Evolutionary conservation across 2,888 invertebrate species (phyloP).

Genomic region (Leptopilina syphax): DNA sequence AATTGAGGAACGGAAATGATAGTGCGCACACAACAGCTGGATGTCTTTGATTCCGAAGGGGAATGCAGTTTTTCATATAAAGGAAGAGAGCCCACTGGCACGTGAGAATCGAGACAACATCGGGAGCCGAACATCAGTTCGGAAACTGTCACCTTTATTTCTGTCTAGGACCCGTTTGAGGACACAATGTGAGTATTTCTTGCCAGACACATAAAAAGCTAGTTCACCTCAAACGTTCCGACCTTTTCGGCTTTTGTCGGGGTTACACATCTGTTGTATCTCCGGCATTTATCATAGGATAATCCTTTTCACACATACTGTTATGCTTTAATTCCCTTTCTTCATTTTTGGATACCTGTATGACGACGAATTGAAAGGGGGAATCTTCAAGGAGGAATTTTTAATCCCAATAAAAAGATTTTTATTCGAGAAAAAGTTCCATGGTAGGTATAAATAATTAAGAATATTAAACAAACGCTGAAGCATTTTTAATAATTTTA

Average conservation of each 20-base stretch:
- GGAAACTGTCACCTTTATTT: conserved; percentile 38
- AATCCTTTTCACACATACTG: conserved; percentile 68
- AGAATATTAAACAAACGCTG: background rate
- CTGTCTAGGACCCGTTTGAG: background rate
- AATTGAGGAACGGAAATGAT: conserved; percentile 25
- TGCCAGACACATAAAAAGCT: conserved; percentile 39
- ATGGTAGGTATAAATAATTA: background rate
- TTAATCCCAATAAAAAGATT: background rate
- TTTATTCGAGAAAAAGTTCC: background rate
- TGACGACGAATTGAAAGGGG: background rate
- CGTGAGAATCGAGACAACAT: conserved; percentile 8
- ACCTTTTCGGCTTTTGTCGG: conserved; percentile 39
- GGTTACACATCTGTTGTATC: conserved; percentile 70
- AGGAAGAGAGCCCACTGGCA: conserved; percentile 21
- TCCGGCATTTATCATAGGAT: conserved; percentile 70
- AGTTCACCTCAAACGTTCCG: conserved; percentile 37
- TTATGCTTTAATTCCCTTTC: conserved; percentile 47
- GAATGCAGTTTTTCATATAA: conserved; percentile 24
- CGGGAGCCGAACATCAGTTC: background rate
- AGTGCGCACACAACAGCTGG: conserved; percentile 30
- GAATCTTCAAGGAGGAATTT: background rate
- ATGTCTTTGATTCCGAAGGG: conserved; percentile 30
- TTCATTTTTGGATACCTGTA: conserved; percentile 18
- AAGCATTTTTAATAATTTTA: too few species aligned
- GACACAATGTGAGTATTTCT: background rate